Evolutionary conservation across 2,113 vertebrate genomes (phyloP), one percentile per base, ranked within the genome.

Genomic region (Zosterops hypoxanthus): DNA sequence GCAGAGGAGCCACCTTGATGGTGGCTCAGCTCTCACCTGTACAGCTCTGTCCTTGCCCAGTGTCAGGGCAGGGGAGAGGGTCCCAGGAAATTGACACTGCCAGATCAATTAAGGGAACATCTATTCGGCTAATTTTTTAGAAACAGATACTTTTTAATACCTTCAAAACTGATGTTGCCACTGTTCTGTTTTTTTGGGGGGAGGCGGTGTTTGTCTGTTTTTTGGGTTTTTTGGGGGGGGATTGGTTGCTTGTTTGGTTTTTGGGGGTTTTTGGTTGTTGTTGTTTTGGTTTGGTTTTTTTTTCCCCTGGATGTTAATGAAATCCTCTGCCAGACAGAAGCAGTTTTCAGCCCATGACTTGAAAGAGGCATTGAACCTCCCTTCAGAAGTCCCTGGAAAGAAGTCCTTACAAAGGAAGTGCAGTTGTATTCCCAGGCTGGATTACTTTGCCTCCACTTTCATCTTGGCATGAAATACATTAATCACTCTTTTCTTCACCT

Each of bases 381-480:
- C 46, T 84, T 92, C 87, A 59, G 49, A 87, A 46, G 50, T 87
- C 61, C n/a, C 63, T 65, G 41, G 41, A 92, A 92, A 47, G 73
- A 53, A 57, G 12, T 49, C 50, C 52, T 53, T 24, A 65, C 41
- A 85, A 77, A 93, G 86, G 85, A 90, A 92, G 68, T 4, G 1
- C 75, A 88, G 53, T 61, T 0, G 0, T 77, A 81, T 86, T 93
- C 79, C 71, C 92, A 63, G 82, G 82, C 71, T 0, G 0, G 50
- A 44, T 25, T 36, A 55, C 44, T n/a, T 78, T 63, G 71, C 41
- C 55, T 88, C 75, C 0, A 3, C 88, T 95, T 96, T 92, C 83
- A 79, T 92, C 86, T 92, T 69, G 52, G 49, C 63, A 52, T 79
- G 50, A 91, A 94, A 91, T 88, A 59, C 61, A 73, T 68, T 76